Percentiles rank a stretch among this genome's conserved stretches.
Evolutionary conservation across 2,113 vertebrate genomes (phyloP).

Genomic region (Halcyon senegalensis): DNA sequence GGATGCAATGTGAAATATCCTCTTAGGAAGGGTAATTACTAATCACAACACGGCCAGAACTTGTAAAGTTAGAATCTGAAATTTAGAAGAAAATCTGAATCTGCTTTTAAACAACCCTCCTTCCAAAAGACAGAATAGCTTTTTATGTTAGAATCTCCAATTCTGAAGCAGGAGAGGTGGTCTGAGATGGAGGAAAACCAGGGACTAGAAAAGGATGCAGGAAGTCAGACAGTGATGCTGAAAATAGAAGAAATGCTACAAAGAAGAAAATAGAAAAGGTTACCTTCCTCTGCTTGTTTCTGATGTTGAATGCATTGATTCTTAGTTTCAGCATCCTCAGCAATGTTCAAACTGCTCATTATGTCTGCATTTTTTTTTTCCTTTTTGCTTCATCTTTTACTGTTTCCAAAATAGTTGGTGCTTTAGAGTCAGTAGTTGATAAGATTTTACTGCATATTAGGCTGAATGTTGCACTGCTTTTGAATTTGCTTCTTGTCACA

Average conservation of each 20-base stretch:
- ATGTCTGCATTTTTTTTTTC: neutral
- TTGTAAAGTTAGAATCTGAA: neutral
- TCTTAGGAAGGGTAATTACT: neutral
- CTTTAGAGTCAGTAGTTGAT: neutral
- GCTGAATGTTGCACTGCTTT: neutral
- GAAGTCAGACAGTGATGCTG: neutral
- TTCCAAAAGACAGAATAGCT: neutral
- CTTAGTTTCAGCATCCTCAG: neutral
- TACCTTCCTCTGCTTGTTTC: neutral
- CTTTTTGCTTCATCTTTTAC: neutral
- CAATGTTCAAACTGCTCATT: neutral
- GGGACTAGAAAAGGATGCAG: neutral
- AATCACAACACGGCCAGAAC: neutral
- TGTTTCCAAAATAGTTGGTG: neutral
- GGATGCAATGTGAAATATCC: neutral
- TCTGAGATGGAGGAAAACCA: neutral
- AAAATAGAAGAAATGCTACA: neutral
- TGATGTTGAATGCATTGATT: neutral
- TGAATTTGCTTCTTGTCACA: neutral
- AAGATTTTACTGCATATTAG: neutral
- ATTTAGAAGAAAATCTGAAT: neutral
- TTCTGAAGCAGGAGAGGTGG: neutral
- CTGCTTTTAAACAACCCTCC: neutral
- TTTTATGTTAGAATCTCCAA: neutral
- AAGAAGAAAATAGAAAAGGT: neutral